These are phyloP conservation scores for Pantherophis vulpinus DNA, from an alignment of 2,797 vertebrate species.

Conservation along the genomic window DNA sequence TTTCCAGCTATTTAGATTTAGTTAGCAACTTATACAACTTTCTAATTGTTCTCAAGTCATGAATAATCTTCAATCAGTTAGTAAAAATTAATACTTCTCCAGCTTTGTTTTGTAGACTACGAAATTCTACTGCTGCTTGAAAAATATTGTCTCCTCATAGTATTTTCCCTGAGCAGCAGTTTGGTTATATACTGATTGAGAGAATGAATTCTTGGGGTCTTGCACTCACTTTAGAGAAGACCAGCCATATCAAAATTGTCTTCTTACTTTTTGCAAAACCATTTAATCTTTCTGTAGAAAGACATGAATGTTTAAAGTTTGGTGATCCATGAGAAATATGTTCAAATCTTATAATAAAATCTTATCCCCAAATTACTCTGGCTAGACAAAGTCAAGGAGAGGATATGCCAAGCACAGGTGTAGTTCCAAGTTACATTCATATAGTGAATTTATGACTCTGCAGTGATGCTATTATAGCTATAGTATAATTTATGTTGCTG, in stretches of 20 bases:
- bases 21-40: neutral
- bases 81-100: neutral
- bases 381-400: conserved; percentile 1
- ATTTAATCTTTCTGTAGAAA: conserved; percentile 13
- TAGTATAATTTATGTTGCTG: neutral
- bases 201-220: conserved; percentile 16
- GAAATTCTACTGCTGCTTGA: neutral
- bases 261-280: neutral
- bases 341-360: conserved; percentile 3
- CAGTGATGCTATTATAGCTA: neutral
- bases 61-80: neutral
- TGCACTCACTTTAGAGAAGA: conserved; percentile 27
- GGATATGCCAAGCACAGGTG: neutral
- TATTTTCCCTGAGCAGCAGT: neutral
- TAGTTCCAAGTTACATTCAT: neutral
- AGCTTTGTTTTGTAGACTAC: neutral
- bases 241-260: neutral
- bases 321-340: conserved; percentile 3
- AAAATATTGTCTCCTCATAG: conserved; percentile 4
- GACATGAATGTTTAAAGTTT: neutral
- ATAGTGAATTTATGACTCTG: neutral
- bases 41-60: neutral
- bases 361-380: neutral
- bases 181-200: neutral
- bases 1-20: neutral